Evolutionary conservation across 1,140 invertebrate genomes (phyloP), one percentile per base, ranked within the genome.

Genomic region (Drosophila bipectinata): DNA sequence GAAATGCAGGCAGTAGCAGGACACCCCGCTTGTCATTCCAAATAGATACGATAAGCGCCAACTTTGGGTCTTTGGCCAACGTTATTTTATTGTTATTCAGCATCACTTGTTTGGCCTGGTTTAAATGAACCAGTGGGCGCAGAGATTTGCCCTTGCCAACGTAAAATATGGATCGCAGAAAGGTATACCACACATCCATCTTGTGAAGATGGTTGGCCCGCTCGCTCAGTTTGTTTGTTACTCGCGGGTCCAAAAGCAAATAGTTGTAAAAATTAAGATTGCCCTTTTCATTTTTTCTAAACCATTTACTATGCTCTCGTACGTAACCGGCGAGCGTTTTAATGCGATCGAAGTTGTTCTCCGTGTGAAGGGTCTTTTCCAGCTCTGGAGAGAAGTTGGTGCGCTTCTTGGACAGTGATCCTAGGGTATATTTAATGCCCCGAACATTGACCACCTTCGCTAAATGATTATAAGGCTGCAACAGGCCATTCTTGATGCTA

Each of bases 261-360:
- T 99, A 99, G 68, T 96, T 97, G 74, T 98, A 98, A 4, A 95
- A 98, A 1, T 94, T 94, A 90, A 97, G 93, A 91, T 92, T 96
- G 96, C 28, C 96, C 8, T 26, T 93, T 34, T 93, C 92, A 2
- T 87, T 58, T 0, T 18, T 21, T 3, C 32, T 6, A 10, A 59
- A 45, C 83, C 82, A 87, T 2, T 52, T 59, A 0, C 24, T 48
- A 12, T 88, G 79, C 7, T 32, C 26, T 4, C 28, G 37, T 2
- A 75, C 39, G 30, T 62, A 72, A 47, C 62, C 69, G 6, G 6
- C 30, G 0, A 72, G 57, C 5, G 48, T 39, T 18, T 54, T 24
- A 0, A 87, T 82, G 1, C 26, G 48, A 1, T 21, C 41, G 34
- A 59, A 82, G 52, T 68, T 68, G 4, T 10, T 44, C 18, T 88